Conservation (phyloP, 2,797 vertebrate genomes). For the Sparus aurata region DNA sequence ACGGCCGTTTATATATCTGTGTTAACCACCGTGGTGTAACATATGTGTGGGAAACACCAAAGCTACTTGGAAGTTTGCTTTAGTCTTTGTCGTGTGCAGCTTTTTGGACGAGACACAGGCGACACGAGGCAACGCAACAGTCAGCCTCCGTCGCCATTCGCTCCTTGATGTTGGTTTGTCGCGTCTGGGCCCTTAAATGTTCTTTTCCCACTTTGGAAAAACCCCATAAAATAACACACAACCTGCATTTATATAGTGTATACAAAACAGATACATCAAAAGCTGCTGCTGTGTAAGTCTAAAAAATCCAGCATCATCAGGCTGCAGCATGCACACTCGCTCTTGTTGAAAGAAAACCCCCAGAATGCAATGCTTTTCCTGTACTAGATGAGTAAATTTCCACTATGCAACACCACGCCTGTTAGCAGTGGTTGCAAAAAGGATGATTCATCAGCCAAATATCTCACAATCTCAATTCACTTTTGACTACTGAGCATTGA, state of each 20-base stretch:
- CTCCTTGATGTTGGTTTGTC: too few species aligned
- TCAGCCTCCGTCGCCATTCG: too few species aligned
- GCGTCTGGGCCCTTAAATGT: background rate
- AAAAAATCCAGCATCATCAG: background rate
- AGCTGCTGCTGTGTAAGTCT: too few species aligned
- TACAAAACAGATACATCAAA: too few species aligned
- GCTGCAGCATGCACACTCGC: background rate
- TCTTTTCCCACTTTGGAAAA: too few species aligned
- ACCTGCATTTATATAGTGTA: background rate
- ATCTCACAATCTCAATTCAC: background rate
- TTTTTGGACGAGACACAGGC: too few species aligned
- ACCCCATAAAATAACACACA: background rate
- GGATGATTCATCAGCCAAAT: conserved; percentile 21
- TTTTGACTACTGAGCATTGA: background rate
- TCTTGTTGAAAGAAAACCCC: background rate
- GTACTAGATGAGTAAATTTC: background rate
- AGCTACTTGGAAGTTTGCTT: too few species aligned
- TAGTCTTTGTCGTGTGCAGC: too few species aligned
- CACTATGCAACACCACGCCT: background rate
- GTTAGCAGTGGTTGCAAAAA: background rate
- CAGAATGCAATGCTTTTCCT: background rate
- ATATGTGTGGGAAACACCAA: too few species aligned
- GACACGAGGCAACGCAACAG: too few species aligned
- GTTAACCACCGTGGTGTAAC: too few species aligned
- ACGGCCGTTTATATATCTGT: too few species aligned